Evolutionary conservation across 2,888 invertebrate genomes (phyloP).

Genomic region (Drosophila mimica): DNA sequence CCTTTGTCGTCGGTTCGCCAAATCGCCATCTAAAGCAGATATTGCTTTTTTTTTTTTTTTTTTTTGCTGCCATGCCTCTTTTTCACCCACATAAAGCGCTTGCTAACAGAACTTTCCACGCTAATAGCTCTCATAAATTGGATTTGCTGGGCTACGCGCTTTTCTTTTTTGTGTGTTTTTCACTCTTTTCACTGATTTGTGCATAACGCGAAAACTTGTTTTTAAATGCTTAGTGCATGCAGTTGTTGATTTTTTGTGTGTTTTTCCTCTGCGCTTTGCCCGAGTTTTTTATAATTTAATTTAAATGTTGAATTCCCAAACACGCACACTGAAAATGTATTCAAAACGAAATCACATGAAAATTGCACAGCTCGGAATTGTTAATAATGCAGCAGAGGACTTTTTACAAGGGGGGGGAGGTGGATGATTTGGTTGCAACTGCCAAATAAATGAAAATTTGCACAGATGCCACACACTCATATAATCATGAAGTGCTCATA

Average conservation of each 20-base stretch:
- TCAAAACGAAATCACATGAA: slow-evolving; percentile 58
- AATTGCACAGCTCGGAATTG: slow-evolving; percentile 50
- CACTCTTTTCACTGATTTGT: slow-evolving; percentile 19
- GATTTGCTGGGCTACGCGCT: slow-evolving; percentile 16
- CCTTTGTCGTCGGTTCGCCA: slow-evolving; percentile 18
- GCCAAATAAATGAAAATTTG: slow-evolving; percentile 7
- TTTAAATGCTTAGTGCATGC: slow-evolving; percentile 66
- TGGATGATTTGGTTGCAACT: neutral
- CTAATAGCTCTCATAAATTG: slow-evolving; percentile 23
- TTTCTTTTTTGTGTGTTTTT: slow-evolving; percentile 21
- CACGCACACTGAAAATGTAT: slow-evolving; percentile 35
- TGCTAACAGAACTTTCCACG: slow-evolving; percentile 33
- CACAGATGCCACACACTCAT: slow-evolving; percentile 20
- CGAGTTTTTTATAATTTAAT: slow-evolving; percentile 64
- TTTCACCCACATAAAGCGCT: neutral
- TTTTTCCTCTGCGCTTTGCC: slow-evolving; percentile 9
- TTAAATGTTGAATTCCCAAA: slow-evolving; percentile 57
- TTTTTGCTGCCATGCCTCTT: neutral
- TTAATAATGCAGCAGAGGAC: slow-evolving; percentile 63
- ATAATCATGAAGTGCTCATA: slow-evolving; percentile 47
- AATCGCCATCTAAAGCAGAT: slow-evolving; percentile 28
- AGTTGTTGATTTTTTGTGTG: slow-evolving; percentile 19
- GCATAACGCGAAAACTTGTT: slow-evolving; percentile 38
- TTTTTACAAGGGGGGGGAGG: slow-evolving; percentile 22
- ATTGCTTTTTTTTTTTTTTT: neutral